Evolutionary conservation across 2,888 invertebrate genomes (phyloP), one percentile per base, ranked within the genome.

Genomic region (Latrodectus hesperus): DNA sequence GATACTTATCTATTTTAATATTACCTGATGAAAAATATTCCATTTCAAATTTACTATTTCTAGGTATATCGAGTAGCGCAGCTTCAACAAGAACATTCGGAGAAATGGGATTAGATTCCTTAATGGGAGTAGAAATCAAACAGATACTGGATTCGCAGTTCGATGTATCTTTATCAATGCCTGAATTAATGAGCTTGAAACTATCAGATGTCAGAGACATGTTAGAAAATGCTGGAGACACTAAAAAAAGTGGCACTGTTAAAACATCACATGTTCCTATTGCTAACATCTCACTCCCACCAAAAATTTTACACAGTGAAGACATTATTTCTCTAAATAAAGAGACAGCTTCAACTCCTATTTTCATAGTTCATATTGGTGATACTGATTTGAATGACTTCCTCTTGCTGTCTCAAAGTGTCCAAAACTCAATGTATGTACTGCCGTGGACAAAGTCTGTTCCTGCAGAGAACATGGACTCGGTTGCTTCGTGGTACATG

Each of bases 81-180:
- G 38, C 38, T 38, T 1, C n/a, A 0, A 14, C 22, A 16, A 52
- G 87, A 16, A 93, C 92, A 73, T 91, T 94, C 22, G 93, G 92
- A 81, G 93, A 93, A 89, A 92, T 94, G 87, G 94, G 94, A 55
- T 91, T 94, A 22, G 94, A 94, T 90, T 93, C 93, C 0, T 91
- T 94, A 84, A 93, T 89, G 16, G 87, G 88, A 9, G 83, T 89
- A 12, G 90, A 90, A 68, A 26, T 90, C 4, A 78, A 84, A 90
- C 93, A 93, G 90, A 92, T 93, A 8, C 90, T 94, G 64, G 93
- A 94, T 90, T 91, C 93, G 84, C 96, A 96, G 91, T 98, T 96
- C 93, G 98, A 99, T 93, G 93, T 98, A 87, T 95, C 96, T 51
- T 93, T 99, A 89, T 95, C 96, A 89, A 96, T 98, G 90, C 96